Percentiles rank a stretch among this genome's conserved stretches.
phyloP scores from a whole-genome alignment of 2,797 vertebrate species.

The Acridotheres tristis region DNA sequence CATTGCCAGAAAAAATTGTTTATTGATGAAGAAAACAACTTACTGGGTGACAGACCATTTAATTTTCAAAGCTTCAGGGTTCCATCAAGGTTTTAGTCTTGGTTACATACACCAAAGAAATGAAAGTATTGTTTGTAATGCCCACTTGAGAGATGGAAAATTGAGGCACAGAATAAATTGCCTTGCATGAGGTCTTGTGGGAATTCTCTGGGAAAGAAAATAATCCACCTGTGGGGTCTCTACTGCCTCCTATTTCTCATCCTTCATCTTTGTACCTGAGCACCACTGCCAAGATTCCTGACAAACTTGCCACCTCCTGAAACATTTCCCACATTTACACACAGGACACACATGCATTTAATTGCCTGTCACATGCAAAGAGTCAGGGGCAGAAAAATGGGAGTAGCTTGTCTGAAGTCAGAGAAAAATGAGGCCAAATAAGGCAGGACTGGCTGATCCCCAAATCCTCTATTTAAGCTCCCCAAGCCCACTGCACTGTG shows the following conservation, averaged over 20 bases:
- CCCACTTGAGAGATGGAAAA: not conserved
- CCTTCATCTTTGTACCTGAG: not conserved
- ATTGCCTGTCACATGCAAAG: not conserved
- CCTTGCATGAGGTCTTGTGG: not conserved
- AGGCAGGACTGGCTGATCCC: not conserved
- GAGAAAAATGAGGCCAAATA: not conserved
- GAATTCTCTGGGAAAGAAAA: not conserved
- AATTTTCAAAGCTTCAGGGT: slow-evolving; percentile 4
- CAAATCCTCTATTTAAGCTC: not conserved
- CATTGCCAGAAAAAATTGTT: slow-evolving; percentile 2
- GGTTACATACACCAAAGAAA: not conserved
- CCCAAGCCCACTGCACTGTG: not conserved
- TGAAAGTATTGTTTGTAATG: not conserved
- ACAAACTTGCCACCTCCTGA: not conserved
- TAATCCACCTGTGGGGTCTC: not conserved
- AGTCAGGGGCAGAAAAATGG: not conserved
- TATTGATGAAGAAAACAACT: not conserved
- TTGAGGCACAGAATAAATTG: not conserved
- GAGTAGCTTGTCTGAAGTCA: not conserved
- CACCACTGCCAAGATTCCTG: not conserved
- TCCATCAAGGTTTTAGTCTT: not conserved
- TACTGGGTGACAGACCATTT: not conserved
- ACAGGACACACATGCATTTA: not conserved
- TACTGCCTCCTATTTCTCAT: not conserved
- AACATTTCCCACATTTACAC: not conserved